Percentiles rank a stretch among this genome's conserved stretches.
phyloP scores from a whole-genome alignment of 23 tunicate species.

The Botrylloides violaceus region DNA sequence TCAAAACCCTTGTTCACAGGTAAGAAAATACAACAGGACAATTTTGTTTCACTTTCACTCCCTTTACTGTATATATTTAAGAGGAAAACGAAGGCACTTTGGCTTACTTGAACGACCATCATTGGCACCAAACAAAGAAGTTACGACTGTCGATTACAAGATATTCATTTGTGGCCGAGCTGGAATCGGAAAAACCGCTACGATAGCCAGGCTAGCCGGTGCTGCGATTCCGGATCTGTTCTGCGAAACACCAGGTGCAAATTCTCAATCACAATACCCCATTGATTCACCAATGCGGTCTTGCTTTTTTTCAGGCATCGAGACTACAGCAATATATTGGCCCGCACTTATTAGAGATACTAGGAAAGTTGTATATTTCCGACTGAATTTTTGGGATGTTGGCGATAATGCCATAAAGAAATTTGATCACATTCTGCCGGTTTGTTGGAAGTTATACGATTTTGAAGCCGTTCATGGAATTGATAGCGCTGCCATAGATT shows the following conservation, averaged over 20 bases:
- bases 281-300: neutral
- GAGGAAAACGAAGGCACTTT: conserved; percentile 58
- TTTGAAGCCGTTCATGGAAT: too few relatives aligned
- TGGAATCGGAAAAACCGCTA: conserved; percentile 79
- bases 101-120: conserved; percentile 87
- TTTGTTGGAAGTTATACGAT: too few relatives aligned
- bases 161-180: conserved; percentile 70
- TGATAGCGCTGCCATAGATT: too few relatives aligned
- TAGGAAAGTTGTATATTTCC: conserved; percentile 64
- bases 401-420: conserved; percentile 77
- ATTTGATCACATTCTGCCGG: conserved; percentile 81
- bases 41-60: neutral
- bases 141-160: conserved; percentile 51
- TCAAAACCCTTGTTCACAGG: conserved; percentile 36
- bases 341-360: conserved; percentile 46
- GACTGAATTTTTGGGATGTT: conserved; percentile 82
- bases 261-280: neutral
- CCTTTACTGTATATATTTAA: too few relatives aligned
- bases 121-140: conserved; percentile 41
- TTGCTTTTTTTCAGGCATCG: conserved; percentile 17
- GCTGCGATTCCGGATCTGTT: neutral
- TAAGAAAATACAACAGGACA: neutral
- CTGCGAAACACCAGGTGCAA: conserved; percentile 50
- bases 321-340: conserved; percentile 61
- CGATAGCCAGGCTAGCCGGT: conserved; percentile 58